Base-by-base conservation (phyloP, 2,888 invertebrate species). In the Neoascia interrupta region DNA sequence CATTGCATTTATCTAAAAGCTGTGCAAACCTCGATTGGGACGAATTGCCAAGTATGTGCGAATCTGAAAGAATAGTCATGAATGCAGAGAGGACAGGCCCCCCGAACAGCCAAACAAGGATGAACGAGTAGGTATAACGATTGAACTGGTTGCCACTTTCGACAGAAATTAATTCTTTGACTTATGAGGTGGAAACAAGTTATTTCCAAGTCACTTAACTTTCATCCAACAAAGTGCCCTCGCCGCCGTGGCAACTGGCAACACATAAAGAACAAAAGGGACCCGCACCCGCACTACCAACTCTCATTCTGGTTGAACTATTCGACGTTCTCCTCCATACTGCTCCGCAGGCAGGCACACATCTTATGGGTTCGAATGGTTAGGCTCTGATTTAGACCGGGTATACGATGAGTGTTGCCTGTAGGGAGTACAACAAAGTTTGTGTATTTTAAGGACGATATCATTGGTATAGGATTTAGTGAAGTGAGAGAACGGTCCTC, bases 131-230 rank as follows among this genome's bases (percentile, higher is more conserved):
- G n/a, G n/a, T n/a, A n/a, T n/a, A n/a, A n/a, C n/a, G 60, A 70
- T 53, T 76, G 58, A 70, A 72, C 76, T 72, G 58, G 72, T 72
- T 76, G 72, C 64, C 64, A 76, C 72, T 72, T 76, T 76, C 56
- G 76, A 72, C 70, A 72, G 76, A 76, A 72, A 76, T 72, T 76
- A 76, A 72, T 76, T 72, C 76, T 76, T 72, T 76, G 76, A 76
- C 76, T 76, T 76, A 76, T 76, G 76, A 76, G 64, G 72, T 72
- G 72, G 76, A 76, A 76, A 56, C 64, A 64, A 64, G 58, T 76
- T 76, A 76, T 60, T 76, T 76, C 76, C 76, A 72, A 76, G 76
- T 76, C 64, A 72, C 72, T 76, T 72, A 76, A 76, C 76, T 76
- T 76, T 76, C 76, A 76, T 76, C 64, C 72, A 76, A 72, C 76